Percentiles rank a stretch among this genome's conserved stretches.
Conservation (phyloP, 2,888 invertebrate genomes). For the Biston stratarius region DNA sequence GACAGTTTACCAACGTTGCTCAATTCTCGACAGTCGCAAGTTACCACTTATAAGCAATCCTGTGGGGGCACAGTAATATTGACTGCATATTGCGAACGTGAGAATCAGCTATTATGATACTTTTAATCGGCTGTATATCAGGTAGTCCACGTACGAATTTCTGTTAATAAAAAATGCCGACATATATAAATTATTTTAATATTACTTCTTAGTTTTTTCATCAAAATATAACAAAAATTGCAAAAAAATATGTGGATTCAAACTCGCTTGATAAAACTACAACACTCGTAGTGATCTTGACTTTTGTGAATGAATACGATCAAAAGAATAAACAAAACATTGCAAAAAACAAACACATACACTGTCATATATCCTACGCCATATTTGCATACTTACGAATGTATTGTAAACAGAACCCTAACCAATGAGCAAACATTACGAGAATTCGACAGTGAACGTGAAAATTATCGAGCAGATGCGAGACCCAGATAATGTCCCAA, state of each 20-base stretch:
- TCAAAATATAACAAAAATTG: too few species aligned
- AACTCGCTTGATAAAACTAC: not conserved
- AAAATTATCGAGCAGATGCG: conserved; percentile 26
- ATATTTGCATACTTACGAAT: conserved; percentile 15
- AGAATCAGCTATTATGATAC: conserved; percentile 13
- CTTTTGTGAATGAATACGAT: conserved; percentile 22
- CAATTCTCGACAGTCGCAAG: conserved; percentile 1
- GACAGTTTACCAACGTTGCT: conserved; percentile 9
- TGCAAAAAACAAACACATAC: conserved; percentile 1
- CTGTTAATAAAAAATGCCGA: too few species aligned
- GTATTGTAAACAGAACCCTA: conserved; percentile 14
- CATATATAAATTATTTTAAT: too few species aligned
- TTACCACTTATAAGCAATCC: conserved; percentile 23
- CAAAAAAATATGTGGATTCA: too few species aligned
- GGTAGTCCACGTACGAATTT: not conserved
- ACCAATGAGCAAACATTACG: conserved; percentile 22
- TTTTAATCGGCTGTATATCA: conserved; percentile 13
- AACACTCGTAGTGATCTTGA: conserved; percentile 20
- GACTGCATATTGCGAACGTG: conserved; percentile 14
- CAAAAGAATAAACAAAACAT: conserved; percentile 2
- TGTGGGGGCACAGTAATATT: conserved; percentile 19
- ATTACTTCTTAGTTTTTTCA: too few species aligned
- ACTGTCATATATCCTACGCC: not conserved
- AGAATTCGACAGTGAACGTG: conserved; percentile 11
- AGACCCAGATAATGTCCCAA: conserved; percentile 16